These are phyloP conservation scores for Hydrochoerus hydrochaeris DNA, from an alignment of 2,113 vertebrate genomes.

Conservation along the genomic window DNA sequence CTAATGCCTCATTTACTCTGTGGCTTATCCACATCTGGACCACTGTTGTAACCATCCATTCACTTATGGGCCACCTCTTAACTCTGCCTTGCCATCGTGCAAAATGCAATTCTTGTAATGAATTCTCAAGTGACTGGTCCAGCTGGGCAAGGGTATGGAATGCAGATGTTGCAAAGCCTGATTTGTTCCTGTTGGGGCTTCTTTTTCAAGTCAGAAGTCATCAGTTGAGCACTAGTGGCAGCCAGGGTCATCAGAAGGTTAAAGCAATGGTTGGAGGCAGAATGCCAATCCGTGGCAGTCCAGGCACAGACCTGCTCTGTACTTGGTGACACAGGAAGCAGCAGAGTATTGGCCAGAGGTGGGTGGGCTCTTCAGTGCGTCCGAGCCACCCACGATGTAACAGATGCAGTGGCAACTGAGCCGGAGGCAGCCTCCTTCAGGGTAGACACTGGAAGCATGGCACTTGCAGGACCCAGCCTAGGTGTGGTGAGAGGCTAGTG, in stretches of 20 bases:
- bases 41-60: background rate
- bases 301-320: background rate
- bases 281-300: background rate
- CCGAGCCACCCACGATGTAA: background rate
- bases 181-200: background rate
- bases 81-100: background rate
- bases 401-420: background rate
- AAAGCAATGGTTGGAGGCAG: no score
- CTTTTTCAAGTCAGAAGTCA: background rate
- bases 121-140: background rate
- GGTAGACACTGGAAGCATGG: background rate
- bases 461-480: background rate
- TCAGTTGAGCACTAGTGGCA: background rate
- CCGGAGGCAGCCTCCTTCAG: background rate
- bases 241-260: background rate
- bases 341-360: background rate
- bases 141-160: background rate
- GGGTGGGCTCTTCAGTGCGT: background rate
- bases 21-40: background rate
- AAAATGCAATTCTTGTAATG: background rate
- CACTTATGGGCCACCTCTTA: background rate
- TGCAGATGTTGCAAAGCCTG: background rate
- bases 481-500: background rate
- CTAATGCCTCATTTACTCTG: background rate
- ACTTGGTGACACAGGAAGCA: background rate